Evolutionary conservation across 2,888 invertebrate species (phyloP), one percentile per base, ranked within the genome.

Genomic region (Torymus auratus): DNA sequence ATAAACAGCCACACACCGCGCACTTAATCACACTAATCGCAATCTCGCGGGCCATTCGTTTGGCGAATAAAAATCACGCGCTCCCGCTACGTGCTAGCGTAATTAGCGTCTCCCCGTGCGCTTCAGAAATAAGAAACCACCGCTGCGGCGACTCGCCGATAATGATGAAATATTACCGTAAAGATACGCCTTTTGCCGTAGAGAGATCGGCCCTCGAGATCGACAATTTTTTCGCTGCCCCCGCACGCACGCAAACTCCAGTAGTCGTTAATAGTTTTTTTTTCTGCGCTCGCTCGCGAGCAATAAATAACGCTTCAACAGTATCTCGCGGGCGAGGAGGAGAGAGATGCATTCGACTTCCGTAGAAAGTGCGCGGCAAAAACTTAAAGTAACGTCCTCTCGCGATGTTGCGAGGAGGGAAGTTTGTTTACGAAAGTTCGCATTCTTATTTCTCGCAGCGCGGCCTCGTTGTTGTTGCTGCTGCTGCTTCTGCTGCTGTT

Each of bases 101-200:
- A 68, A 78, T 67, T 70, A 78, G 68, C 72, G 41, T 41, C 41
- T 41, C 76, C 64, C 71, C n/a, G 41, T 41, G 41, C 41, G 41
- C 41, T 41, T 41, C 41, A 41, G 41, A 41, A 41, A 41, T 41
- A 41, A 41, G 41, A 41, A 41, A 41, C 41, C 41, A 41, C 7
- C 41, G 23, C 17, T 3, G 7, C 7, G 41, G 41, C 41, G 41
- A 10, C 7, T 7, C 10, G 7, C 28, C 17, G 75, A 75, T 75
- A 68, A 75, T 68, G 65, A 60, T 68, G 68, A 75, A 75, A 75
- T 75, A 68, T 75, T 75, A 17, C 60, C 13, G 12, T 23, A 58
- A 2, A 12, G 73, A 23, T 53, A 55, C 41, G 41, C n/a, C 28
- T 62, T 62, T 28, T 28, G 5, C 52, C 41, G 7, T 7, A 1